phyloP scores from a whole-genome alignment of 2,113 vertebrate species.

The Patagioenas fasciata region DNA sequence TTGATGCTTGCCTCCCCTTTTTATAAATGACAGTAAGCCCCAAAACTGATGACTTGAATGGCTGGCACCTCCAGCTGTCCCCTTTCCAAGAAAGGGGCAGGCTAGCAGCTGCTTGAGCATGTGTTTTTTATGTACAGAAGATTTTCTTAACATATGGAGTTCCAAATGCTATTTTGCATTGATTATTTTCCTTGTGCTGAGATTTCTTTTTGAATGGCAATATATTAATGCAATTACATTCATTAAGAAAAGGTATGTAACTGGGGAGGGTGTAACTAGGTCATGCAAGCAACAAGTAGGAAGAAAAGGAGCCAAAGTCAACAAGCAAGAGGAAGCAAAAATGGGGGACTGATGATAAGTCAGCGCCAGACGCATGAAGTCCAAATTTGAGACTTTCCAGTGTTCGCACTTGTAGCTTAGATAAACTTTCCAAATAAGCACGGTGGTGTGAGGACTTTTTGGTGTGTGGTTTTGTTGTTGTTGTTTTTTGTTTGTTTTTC shows the following conservation, averaged over 20 bases:
- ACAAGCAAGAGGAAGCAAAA: neutral
- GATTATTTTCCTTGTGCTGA: neutral
- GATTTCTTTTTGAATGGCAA: neutral
- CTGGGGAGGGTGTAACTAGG: neutral
- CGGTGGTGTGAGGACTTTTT: neutral
- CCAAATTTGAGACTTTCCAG: neutral
- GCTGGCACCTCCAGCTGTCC: neutral
- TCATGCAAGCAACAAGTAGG: neutral
- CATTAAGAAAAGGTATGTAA: neutral
- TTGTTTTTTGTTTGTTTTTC: too few species aligned
- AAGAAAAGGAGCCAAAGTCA: neutral
- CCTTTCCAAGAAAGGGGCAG: neutral
- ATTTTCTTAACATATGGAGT: neutral
- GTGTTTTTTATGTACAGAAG: neutral
- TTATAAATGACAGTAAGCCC: neutral
- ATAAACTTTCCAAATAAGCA: neutral
- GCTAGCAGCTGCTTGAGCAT: neutral
- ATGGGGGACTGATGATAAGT: neutral
- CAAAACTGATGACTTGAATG: neutral
- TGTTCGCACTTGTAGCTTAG: neutral
- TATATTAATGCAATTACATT: neutral
- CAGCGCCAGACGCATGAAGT: neutral
- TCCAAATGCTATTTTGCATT: neutral
- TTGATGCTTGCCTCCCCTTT: neutral
- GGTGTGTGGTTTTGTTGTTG: too few species aligned